Evolutionary conservation across 1,140 invertebrate genomes (phyloP).

Genomic region (Littorina saxatilis): DNA sequence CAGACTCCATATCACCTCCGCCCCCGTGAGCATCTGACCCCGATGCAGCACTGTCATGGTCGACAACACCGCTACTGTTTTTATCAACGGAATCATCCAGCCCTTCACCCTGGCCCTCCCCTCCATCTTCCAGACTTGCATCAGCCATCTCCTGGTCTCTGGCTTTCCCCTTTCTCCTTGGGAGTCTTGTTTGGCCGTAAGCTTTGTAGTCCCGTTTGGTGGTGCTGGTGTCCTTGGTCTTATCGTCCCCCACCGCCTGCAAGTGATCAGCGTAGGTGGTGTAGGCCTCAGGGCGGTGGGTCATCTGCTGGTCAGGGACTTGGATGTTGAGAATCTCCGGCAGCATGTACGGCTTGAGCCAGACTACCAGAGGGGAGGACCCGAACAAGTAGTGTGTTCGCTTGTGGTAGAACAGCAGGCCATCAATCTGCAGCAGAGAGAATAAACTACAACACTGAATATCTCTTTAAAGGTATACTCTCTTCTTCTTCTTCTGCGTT

Average conservation of each 20-base stretch:
- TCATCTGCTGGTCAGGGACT: constrained; percentile 74
- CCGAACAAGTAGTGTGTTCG: constrained; percentile 85
- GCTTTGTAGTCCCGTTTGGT: constrained; percentile 5
- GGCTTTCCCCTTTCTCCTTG: not conserved
- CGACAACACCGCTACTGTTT: not conserved
- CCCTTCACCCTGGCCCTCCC: not conserved
- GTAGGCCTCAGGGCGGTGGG: constrained; percentile 63
- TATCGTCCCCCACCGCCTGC: constrained; percentile 51
- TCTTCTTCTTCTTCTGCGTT: too few relatives aligned
- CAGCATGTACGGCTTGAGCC: constrained; percentile 92
- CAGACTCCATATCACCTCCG: constrained; percentile 5
- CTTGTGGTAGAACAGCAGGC: constrained; percentile 74
- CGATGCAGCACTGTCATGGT: not conserved
- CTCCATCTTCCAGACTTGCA: not conserved
- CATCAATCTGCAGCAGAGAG: constrained; percentile 71
- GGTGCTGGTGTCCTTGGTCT: not conserved
- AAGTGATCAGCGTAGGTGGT: constrained; percentile 65
- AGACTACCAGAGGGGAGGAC: constrained; percentile 89
- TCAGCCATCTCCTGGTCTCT: constrained; percentile 22
- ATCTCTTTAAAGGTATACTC: too few relatives aligned
- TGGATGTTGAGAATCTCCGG: constrained; percentile 84
- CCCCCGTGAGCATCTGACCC: not conserved
- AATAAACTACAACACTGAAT: too few relatives aligned
- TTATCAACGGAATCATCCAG: not conserved
- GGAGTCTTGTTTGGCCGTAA: not conserved